Conservation (phyloP, 2,113 vertebrate genomes). For the Zeus faber region DNA sequence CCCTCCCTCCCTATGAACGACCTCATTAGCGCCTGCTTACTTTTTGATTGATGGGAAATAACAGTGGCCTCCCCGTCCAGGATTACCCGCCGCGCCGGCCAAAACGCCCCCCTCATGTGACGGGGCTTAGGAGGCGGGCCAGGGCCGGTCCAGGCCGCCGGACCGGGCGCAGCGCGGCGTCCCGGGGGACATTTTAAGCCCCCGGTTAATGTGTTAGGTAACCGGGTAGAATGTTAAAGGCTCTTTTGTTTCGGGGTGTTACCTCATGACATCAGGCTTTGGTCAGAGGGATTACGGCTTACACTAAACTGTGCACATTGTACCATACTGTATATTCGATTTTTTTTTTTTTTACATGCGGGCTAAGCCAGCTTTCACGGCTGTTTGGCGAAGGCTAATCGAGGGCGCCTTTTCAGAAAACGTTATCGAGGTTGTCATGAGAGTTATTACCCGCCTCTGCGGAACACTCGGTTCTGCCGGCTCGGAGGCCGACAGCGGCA, state of each 20-base stretch:
- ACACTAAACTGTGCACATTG: background rate
- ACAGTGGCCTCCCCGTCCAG: slow-evolving; percentile 30
- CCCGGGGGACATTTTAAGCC: background rate
- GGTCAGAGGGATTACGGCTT: slow-evolving; percentile 16
- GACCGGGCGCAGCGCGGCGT: background rate
- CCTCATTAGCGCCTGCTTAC: slow-evolving; percentile 19
- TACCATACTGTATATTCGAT: background rate
- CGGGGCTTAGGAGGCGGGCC: too few relatives aligned
- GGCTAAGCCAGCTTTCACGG: slow-evolving; percentile 1
- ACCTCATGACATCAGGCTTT: slow-evolving; percentile 26
- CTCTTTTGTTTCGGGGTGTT: slow-evolving; percentile 39
- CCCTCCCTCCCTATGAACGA: slow-evolving; percentile 7
- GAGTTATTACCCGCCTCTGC: too few relatives aligned
- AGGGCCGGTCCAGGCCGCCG: background rate
- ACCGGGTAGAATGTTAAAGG: background rate
- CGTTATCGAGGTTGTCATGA: too few relatives aligned
- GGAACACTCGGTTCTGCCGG: too few relatives aligned
- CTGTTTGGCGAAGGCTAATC: background rate
- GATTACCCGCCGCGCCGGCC: slow-evolving; percentile 31
- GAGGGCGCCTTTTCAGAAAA: too few relatives aligned
- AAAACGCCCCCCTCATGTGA: slow-evolving; percentile 43
- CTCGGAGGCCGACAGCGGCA: too few relatives aligned
- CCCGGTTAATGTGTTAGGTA: slow-evolving; percentile 22
- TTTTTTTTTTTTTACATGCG: slow-evolving; percentile 21
- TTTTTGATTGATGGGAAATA: slow-evolving; percentile 35